Evolutionary conservation across 2,888 invertebrate species (phyloP), one percentile per base, ranked within the genome.

Genomic region (Brachynemurus nebulosus): DNA sequence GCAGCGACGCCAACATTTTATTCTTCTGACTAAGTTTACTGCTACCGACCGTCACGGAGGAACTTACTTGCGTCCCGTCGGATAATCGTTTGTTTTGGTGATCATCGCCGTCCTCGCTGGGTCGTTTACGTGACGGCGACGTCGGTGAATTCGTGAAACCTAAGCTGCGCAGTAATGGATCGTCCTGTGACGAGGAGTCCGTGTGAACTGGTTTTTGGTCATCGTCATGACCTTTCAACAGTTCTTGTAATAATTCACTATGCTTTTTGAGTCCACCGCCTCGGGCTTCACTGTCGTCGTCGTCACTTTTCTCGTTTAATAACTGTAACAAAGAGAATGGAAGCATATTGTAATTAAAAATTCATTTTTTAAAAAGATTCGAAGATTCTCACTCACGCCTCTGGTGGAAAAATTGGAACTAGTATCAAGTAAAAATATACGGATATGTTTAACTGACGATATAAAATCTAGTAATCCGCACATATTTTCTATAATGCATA

Each of bases 21-120:
- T 90, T 90, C 60, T 78, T 80, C 63, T 84, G 80, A 64, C 84
- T 84, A 41, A 90, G 68, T 52, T 78, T 77, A 54, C 83, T 84
- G 44, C 69, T 71, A 18, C 44, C 16, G 11, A 11, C 14, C 2
- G 17, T 14, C 3, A 63, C 55, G 20, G 64, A 60, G 9, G 67
- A 64, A 9, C 66, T 62, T 4, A 65, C 65, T 21, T 58, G 60
- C 8, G 25, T 37, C 45, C 27, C 60, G 57, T 70, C 69, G 54
- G 66, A 61, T 14, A 64, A 53, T 44, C 69, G 60, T 52, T 71
- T 71, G 40, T 61, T 62, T 8, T 64, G 67, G 46, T 57, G 54
- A 46, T 74, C 70, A 50, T 76, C 75, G 3, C 71, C 67, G 48
- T 79, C 79, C 47, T 78, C 78, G 25, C 70, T 71, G 2, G 76